Conservation (phyloP, 2,888 invertebrate genomes). For the Synanthedon formicaeformis region DNA sequence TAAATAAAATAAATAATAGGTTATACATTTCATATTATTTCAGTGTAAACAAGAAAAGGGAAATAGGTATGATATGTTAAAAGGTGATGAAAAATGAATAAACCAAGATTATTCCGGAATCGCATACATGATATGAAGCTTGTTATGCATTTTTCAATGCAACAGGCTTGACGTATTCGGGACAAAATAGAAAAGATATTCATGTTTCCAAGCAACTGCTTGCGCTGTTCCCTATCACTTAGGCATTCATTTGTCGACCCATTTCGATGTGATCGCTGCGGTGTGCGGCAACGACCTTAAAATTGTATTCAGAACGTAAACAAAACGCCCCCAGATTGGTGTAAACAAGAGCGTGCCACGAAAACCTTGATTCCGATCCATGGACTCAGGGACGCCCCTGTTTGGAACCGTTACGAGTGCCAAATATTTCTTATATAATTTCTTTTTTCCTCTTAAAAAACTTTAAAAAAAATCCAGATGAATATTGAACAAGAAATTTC, state of each 20-base stretch:
- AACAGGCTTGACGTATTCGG: background rate
- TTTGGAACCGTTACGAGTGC: background rate
- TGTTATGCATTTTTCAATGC: background rate
- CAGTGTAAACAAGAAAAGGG: no score
- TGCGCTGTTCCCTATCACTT: slow-evolving; percentile 6
- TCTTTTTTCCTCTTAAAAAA: background rate
- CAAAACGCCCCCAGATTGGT: slow-evolving; percentile 15
- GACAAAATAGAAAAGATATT: slow-evolving; percentile 4
- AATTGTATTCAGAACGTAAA: slow-evolving; percentile 36
- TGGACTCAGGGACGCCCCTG: slow-evolving; percentile 23
- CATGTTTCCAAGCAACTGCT: slow-evolving; percentile 6
- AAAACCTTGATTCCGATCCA: slow-evolving; percentile 37
- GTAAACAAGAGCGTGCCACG: slow-evolving; percentile 31
- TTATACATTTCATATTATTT: no score
- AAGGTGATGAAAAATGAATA: background rate
- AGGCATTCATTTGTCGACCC: slow-evolving; percentile 23
- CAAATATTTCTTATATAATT: background rate
- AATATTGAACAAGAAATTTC: no score
- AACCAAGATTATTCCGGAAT: no score
- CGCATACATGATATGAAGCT: slow-evolving; percentile 3
- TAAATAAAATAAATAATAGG: no score
- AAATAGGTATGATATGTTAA: slow-evolving; percentile 7
- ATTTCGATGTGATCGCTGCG: slow-evolving; percentile 15
- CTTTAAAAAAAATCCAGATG: background rate
- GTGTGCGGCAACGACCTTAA: slow-evolving; percentile 35